A percentile compares a stretch with the other conserved stretches of the same genome.
Conservation (phyloP, 2,113 vertebrate genomes). For the Aspiorhynchus laticeps region DNA sequence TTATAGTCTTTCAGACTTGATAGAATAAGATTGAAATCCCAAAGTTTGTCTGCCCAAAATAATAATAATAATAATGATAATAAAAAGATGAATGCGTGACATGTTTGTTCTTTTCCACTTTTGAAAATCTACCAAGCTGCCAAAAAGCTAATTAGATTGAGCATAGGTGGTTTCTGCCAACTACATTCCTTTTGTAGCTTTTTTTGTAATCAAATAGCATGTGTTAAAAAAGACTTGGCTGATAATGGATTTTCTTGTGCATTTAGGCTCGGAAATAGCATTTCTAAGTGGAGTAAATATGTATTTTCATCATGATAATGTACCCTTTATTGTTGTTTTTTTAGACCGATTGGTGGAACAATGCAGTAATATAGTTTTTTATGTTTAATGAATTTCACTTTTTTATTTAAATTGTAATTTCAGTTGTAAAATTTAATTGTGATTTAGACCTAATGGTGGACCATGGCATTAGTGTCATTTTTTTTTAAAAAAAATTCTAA, state of each 20-base stretch:
- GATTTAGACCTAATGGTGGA: too few relatives aligned
- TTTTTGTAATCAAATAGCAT: not conserved
- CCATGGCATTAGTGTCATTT: not conserved
- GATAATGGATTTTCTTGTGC: conserved; percentile 1
- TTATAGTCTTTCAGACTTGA: not conserved
- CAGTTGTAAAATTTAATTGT: too few relatives aligned
- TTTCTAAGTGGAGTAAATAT: not conserved
- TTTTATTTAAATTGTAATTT: too few relatives aligned
- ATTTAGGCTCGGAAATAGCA: not conserved
- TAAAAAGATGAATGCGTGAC: not conserved
- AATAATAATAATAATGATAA: not conserved
- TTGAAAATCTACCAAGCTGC: conserved; percentile 23
- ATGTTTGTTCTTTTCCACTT: conserved; percentile 8
- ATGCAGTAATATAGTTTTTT: not conserved
- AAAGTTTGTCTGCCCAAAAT: conserved; percentile 1
- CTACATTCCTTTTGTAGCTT: not conserved
- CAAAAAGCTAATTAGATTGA: conserved; percentile 40
- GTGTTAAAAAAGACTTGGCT: not conserved
- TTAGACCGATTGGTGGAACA: not conserved
- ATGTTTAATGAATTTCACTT: too few relatives aligned
- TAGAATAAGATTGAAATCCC: not conserved
- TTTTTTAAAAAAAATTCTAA: too few relatives aligned
- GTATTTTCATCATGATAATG: not conserved
- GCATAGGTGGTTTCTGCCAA: conserved; percentile 8
- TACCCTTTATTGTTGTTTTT: not conserved